Evolutionary conservation across 2,113 vertebrate species (phyloP).

Genomic region (Datnioides undecimradiatus): DNA sequence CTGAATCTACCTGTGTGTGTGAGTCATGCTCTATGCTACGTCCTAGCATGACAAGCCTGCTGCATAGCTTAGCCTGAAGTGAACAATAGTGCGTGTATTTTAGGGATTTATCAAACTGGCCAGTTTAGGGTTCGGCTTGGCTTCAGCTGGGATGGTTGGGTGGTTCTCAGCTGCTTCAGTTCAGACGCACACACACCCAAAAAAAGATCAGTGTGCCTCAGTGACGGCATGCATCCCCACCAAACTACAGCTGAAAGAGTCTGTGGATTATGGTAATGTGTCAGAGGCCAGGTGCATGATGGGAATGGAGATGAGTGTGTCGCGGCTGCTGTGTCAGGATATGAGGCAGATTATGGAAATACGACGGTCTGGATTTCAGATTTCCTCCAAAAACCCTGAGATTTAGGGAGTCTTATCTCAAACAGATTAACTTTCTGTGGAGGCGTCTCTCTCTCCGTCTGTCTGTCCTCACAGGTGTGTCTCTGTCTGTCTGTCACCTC

Average conservation of each 20-base stretch:
- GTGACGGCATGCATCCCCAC: background rate
- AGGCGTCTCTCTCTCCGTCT: background rate
- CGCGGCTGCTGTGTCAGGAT: background rate
- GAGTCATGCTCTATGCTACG: no score
- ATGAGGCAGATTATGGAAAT: conserved; percentile 66
- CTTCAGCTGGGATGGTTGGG: no score
- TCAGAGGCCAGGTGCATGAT: conserved; percentile 59
- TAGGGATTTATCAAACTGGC: no score
- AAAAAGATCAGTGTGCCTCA: no score
- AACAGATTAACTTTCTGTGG: conserved; percentile 32
- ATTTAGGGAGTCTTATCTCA: conserved; percentile 41
- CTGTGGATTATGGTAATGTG: conserved; percentile 49
- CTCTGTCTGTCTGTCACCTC: background rate
- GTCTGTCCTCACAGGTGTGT: background rate
- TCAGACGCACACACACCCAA: no score
- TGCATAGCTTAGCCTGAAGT: no score
- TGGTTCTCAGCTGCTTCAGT: background rate
- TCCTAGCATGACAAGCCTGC: no score
- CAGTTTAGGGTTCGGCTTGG: no score
- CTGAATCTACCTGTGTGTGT: no score
- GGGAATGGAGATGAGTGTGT: conserved; percentile 33
- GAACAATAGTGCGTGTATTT: no score
- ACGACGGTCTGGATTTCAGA: conserved; percentile 33
- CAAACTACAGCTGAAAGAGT: background rate
- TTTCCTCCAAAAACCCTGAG: conserved; percentile 35